Evolutionary conservation across 2,888 invertebrate species (phyloP), one percentile per base, ranked within the genome.

Genomic region (Sphecodes monilicornis): DNA sequence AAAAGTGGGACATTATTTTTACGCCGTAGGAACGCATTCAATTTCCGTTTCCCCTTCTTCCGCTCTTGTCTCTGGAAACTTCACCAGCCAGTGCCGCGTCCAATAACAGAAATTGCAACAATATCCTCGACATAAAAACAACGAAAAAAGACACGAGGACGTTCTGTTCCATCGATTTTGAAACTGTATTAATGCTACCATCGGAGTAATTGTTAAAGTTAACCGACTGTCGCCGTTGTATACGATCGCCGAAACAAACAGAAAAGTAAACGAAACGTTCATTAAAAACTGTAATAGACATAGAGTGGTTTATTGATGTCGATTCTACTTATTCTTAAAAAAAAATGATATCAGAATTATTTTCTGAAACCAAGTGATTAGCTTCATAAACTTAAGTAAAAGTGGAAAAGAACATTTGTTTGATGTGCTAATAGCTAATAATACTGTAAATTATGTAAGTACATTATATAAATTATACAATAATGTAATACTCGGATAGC

Each of bases 1-100:
- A 90, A 91, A 90, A 92, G 90, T 89, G 89, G 91, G 89, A 92
- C 92, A 91, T 92, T 92, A 93, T 93, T 93, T 92, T 90, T 89
- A 91, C 87, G 85, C 88, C 89, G 86, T 80, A 81, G 88, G 89
- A 92, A 92, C 92, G 92, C 93, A 91, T 94, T 94, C 93, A 93
- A 94, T 94, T 94, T 93, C 92, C 92, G 92, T 86, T 87, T 80
- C 82, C 73, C 78, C 71, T 73, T 76, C 78, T 77, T 84, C 76
- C 73, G 76, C 83, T 74, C 73, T 81, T 87, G 85, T 86, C 79
- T 83, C 80, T 43, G n/a, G 32, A 46, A 79, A 80, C 70, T 83
- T 75, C 71, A 54, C 36, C 68, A 60, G 36, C 60, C 36, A 69
- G 26, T 74, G 80, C 71, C 79, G 50, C 75, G 79, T 26, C 69